Conservation (phyloP, 1,140 invertebrate genomes). For the Stegodyphus mimosarum region DNA sequence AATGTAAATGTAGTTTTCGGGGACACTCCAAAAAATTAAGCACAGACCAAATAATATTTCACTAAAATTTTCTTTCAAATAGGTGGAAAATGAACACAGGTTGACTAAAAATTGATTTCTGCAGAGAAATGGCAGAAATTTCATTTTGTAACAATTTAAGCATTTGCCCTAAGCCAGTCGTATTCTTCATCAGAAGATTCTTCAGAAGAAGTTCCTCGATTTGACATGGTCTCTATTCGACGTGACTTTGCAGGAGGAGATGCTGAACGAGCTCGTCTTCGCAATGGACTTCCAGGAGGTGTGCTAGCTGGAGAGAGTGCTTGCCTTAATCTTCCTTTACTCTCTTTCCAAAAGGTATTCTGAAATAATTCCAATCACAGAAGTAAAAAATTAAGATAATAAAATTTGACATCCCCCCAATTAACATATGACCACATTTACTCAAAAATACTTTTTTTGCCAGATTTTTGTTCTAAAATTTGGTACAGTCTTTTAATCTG, state of each 20-base stretch:
- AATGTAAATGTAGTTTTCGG: too few species aligned
- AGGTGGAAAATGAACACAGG: not conserved
- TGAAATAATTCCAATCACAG: slow-evolving; percentile 50
- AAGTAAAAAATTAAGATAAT: too few species aligned
- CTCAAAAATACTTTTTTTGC: too few species aligned
- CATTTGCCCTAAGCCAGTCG: slow-evolving; percentile 37
- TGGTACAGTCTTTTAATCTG: too few species aligned
- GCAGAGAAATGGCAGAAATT: not conserved
- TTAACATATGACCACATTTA: too few species aligned
- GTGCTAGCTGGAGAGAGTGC: slow-evolving; percentile 82
- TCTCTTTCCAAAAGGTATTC: slow-evolving; percentile 90
- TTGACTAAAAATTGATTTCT: not conserved
- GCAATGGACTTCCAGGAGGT: slow-evolving; percentile 74
- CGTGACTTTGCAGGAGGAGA: slow-evolving; percentile 50
- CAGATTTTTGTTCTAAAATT: too few species aligned
- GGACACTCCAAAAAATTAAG: too few species aligned
- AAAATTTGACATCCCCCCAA: too few species aligned
- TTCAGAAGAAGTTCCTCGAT: slow-evolving; percentile 5
- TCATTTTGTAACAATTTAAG: not conserved
- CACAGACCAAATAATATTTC: too few species aligned
- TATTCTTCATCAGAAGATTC: slow-evolving; percentile 33
- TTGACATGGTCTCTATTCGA: slow-evolving; percentile 32
- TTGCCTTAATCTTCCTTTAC: slow-evolving; percentile 86
- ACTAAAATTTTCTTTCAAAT: too few species aligned
- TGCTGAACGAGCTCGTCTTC: slow-evolving; percentile 52